These are phyloP conservation scores for Cryptoblepharus egeriae DNA, from an alignment of 2,797 vertebrate species.

Conservation along the genomic window DNA sequence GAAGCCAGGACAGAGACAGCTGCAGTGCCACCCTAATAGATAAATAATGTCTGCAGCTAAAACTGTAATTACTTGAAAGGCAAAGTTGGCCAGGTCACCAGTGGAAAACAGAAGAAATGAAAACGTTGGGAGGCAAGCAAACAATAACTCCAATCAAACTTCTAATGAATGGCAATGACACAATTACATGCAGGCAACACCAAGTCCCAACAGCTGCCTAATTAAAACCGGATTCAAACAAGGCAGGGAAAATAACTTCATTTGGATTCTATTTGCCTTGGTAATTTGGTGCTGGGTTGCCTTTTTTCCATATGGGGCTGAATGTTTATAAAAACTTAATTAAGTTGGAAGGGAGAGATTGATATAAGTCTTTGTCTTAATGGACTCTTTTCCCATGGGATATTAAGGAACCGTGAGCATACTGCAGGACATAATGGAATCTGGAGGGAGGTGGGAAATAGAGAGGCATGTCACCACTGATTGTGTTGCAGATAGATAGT, in stretches of 20 bases:
- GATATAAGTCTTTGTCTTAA: slow-evolving; percentile 41
- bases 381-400: slow-evolving; percentile 42
- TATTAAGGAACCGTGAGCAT: not conserved
- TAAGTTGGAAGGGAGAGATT: slow-evolving; percentile 55
- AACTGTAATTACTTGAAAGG: slow-evolving; percentile 30
- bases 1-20: not conserved
- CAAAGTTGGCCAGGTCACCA: slow-evolving; percentile 16
- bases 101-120: slow-evolving; percentile 26
- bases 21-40: not conserved
- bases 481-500: slow-evolving; percentile 39
- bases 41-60: slow-evolving; percentile 14
- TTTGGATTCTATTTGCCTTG: slow-evolving; percentile 57
- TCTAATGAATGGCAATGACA: slow-evolving; percentile 48
- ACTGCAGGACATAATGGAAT: slow-evolving; percentile 20
- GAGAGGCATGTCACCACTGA: not conserved
- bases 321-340: slow-evolving; percentile 70
- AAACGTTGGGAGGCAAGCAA: not conserved
- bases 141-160: slow-evolving; percentile 2
- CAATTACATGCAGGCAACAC: not conserved
- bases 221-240: slow-evolving; percentile 64
- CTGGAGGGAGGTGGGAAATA: not conserved
- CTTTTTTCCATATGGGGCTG: slow-evolving; percentile 40
- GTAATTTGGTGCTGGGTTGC: slow-evolving; percentile 37
- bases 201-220: slow-evolving; percentile 48
- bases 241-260: slow-evolving; percentile 56